Conservation (phyloP, 2,113 vertebrate species). For the Apistogramma diplotaenia region DNA sequence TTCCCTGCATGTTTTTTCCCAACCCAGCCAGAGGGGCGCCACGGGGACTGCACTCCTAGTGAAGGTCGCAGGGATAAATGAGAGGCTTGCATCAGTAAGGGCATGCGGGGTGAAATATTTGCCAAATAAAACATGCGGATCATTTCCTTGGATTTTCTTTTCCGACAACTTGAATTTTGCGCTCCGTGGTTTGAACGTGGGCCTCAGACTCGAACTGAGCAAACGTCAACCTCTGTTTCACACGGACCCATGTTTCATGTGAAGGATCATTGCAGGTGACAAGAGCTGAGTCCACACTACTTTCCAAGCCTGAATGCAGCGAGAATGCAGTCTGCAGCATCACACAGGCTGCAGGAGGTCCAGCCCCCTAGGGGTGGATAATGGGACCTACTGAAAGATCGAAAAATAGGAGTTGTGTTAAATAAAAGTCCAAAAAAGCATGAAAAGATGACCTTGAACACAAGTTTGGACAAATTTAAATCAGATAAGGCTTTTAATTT, state of each 20-base stretch:
- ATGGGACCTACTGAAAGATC: neutral
- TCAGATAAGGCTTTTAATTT: neutral
- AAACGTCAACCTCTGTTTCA: neutral
- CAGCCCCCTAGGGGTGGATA: neutral
- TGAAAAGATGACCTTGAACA: neutral
- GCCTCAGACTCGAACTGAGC: neutral
- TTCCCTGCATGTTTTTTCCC: neutral
- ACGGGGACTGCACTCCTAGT: no score
- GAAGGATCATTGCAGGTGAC: neutral
- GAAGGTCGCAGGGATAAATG: neutral
- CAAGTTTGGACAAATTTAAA: neutral
- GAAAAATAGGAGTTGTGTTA: neutral
- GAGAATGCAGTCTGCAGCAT: neutral
- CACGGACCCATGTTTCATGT: neutral
- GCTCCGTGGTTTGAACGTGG: neutral
- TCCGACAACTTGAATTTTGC: neutral
- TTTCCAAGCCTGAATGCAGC: neutral
- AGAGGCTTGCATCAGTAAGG: neutral
- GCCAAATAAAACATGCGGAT: neutral
- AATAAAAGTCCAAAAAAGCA: neutral
- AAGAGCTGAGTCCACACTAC: neutral
- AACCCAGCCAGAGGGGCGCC: neutral
- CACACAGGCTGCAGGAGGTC: neutral
- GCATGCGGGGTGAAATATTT: neutral
- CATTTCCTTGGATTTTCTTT: neutral